phyloP scores from a whole-genome alignment of 2,888 invertebrate genomes.

The Lasius platythorax region DNA sequence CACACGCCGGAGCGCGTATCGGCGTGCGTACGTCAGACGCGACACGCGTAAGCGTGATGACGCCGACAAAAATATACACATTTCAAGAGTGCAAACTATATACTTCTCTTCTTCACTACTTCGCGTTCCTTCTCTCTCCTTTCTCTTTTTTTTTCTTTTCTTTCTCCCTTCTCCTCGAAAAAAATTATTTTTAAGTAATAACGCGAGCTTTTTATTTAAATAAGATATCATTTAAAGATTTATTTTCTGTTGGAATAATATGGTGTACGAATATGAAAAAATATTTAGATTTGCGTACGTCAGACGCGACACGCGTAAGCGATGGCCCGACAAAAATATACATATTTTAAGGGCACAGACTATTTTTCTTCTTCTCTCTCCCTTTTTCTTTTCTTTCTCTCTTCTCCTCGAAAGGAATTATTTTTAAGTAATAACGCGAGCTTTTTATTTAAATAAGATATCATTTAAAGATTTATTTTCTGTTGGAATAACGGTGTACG shows the following conservation, averaged over 20 bases:
- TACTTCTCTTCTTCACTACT: no score
- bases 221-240: not conserved
- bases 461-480: not conserved
- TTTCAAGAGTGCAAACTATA: not conserved
- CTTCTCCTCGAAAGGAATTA: not conserved
- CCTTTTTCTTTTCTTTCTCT: not conserved
- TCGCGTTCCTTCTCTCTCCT: no score
- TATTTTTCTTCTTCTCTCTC: not conserved
- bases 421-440: not conserved
- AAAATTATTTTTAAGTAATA: not conserved
- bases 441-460: not conserved
- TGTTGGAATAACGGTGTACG: not conserved
- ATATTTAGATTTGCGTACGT: not conserved
- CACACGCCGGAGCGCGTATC: slow-evolving; percentile 35
- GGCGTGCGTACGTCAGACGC: not conserved
- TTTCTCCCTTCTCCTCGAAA: not conserved
- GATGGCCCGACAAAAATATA: no score
- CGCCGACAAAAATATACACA: not conserved
- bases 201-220: not conserved
- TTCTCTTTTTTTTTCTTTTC: not conserved
- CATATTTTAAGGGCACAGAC: no score
- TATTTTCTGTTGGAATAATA: not conserved
- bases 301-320: no score
- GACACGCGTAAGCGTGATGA: not conserved
- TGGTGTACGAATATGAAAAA: not conserved